phyloP scores from a whole-genome alignment of 2,888 invertebrate species.

The Apantesis nais region DNA sequence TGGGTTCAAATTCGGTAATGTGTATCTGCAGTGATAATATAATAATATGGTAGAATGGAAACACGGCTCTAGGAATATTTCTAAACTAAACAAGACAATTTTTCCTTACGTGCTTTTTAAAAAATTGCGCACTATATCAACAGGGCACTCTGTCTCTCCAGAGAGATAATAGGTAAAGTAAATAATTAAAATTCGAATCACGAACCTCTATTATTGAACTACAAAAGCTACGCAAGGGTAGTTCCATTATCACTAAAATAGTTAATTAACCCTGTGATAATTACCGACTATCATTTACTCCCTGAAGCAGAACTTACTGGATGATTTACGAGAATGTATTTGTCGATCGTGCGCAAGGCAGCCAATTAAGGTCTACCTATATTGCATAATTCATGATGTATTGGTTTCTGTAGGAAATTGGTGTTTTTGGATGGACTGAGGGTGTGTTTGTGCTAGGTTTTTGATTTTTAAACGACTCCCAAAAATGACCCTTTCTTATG shows the following conservation, averaged over 20 bases:
- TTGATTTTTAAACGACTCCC: no score
- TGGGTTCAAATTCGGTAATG: no score
- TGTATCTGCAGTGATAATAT: no score
- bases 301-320: constrained; percentile 17
- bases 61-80: no score
- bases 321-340: constrained; percentile 23
- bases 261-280: constrained; percentile 24
- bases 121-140: not conserved
- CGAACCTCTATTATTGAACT: not conserved
- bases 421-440: not conserved
- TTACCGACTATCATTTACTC: constrained; percentile 27
- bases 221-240: constrained; percentile 1
- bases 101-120: no score
- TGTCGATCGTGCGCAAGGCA: constrained; percentile 21
- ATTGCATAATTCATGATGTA: not conserved
- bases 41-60: no score
- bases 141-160: not conserved
- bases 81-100: no score
- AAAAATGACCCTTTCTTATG: no score
- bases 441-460: not conserved
- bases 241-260: constrained; percentile 4
- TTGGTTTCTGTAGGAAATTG: not conserved
- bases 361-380: constrained; percentile 28
- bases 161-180: not conserved
- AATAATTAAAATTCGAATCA: not conserved